Base-by-base conservation (phyloP, 2,797 vertebrate species). In the Vireo griseus region DNA sequence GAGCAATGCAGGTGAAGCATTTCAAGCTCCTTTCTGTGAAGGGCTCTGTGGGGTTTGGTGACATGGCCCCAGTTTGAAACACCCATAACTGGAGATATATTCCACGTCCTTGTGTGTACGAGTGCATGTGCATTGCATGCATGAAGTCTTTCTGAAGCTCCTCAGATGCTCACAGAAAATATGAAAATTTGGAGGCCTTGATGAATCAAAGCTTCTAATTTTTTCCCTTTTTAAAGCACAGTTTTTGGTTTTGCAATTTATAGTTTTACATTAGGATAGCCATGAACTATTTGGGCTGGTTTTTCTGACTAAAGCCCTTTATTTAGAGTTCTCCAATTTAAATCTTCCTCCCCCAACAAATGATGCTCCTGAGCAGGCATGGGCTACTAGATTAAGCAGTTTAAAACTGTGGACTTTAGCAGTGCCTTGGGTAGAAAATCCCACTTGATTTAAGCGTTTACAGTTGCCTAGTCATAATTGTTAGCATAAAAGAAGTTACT, bases 391-490 rank as follows among this genome's bases (percentile, higher is more conserved):
- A 91, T 91, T 35, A 92, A 79, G 62, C 4, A 20, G 15, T 6
- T 90, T 66, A 90, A 86, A 90, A 77, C 55, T 22, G 42, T 69
- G 48, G 65, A 74, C 44, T 93, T 94, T 50, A 92, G 40, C 48
- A 69, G 63, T 15, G 55, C 39, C 82, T 74, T 58, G 88, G 80
- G 40, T 20, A 96, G 91, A 92, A 96, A 95, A 96, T 94, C 94
- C 80, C 40, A 24, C 61, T 95, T 96, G 93, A 96, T 96, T 95
- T 96, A 96, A 94, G 72, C 1, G 1, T 74, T 91, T 90, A 80
- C 55, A 87, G 31, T 90, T 94, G 87, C 87, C 94, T 74, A 95
- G 77, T 95, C 96, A 96, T 96, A 95, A 96, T 91, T 82, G 88
- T 94, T 93, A 96, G 50, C 74, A 77, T 72, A 91, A 92, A 48